Conservation (phyloP, 2,113 vertebrate species). For the Gambusia holbrooki region DNA sequence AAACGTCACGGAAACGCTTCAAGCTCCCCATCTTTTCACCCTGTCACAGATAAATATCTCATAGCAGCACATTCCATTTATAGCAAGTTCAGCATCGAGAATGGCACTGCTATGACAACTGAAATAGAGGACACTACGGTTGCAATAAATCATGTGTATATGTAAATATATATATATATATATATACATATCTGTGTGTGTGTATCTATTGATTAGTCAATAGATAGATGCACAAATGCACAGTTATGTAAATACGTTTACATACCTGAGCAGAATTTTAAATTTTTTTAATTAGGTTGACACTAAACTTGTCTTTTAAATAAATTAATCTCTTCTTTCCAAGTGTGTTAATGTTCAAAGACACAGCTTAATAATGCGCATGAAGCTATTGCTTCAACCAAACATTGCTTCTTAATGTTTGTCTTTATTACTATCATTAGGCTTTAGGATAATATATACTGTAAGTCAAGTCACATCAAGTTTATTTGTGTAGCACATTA, state of each 20-base stretch:
- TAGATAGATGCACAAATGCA: too few relatives aligned
- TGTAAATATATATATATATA: too few relatives aligned
- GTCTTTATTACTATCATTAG: too few relatives aligned
- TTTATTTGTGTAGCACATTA: too few relatives aligned
- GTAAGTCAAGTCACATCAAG: too few relatives aligned
- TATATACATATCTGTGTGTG: too few relatives aligned
- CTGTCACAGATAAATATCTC: slow-evolving; percentile 27
- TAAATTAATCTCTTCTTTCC: slow-evolving; percentile 2
- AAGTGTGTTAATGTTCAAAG: neutral
- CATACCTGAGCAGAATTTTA: too few relatives aligned
- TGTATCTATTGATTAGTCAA: too few relatives aligned
- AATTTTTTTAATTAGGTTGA: neutral
- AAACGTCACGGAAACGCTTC: slow-evolving; percentile 18
- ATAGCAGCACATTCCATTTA: slow-evolving; percentile 38
- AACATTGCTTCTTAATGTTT: too few relatives aligned
- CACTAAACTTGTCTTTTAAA: slow-evolving; percentile 14
- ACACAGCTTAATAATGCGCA: neutral
- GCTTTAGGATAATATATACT: neutral
- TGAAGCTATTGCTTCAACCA: neutral
- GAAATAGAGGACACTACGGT: slow-evolving; percentile 18
- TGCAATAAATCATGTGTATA: neutral
- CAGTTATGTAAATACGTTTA: too few relatives aligned
- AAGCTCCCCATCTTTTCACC: slow-evolving; percentile 10
- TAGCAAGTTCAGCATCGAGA: slow-evolving; percentile 35
- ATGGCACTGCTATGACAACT: slow-evolving; percentile 11